These are phyloP conservation scores for Patella depressa DNA, from an alignment of 2,888 invertebrate species.

Conservation along the genomic window DNA sequence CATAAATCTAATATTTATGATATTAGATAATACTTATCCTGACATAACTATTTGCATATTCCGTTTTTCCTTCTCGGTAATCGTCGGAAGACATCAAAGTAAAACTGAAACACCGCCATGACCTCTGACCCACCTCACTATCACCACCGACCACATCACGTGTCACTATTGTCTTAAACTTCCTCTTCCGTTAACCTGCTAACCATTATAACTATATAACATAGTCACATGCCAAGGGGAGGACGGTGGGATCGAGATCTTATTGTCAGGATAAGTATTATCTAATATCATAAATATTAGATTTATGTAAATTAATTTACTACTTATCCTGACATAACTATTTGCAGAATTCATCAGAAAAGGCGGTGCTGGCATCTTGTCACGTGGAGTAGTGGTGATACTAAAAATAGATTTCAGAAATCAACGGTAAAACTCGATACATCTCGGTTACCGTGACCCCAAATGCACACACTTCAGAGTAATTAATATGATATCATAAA, in stretches of 20 bases:
- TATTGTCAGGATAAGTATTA: constrained; percentile 7
- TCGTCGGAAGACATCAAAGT: neutral
- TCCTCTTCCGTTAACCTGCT: neutral
- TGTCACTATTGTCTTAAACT: neutral
- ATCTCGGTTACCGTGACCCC: neutral
- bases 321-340: neutral
- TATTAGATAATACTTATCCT: too few species aligned
- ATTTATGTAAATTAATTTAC: neutral
- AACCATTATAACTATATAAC: neutral
- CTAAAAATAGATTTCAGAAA: neutral
- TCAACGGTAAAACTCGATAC: neutral
- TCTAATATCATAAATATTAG: neutral
- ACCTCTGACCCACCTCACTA: neutral
- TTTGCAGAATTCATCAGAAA: neutral
- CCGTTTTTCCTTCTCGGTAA: neutral
- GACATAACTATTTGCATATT: neutral
- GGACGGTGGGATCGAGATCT: neutral
- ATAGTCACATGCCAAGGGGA: neutral
- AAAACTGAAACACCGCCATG: neutral
- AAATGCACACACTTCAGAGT: neutral
- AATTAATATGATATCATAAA: neutral
- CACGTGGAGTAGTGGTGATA: neutral
- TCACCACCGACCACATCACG: neutral
- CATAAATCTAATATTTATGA: too few species aligned
- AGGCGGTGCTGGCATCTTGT: neutral